Evolutionary conservation across 2,888 invertebrate genomes (phyloP), one percentile per base, ranked within the genome.

Genomic region (Phengaris arion): DNA sequence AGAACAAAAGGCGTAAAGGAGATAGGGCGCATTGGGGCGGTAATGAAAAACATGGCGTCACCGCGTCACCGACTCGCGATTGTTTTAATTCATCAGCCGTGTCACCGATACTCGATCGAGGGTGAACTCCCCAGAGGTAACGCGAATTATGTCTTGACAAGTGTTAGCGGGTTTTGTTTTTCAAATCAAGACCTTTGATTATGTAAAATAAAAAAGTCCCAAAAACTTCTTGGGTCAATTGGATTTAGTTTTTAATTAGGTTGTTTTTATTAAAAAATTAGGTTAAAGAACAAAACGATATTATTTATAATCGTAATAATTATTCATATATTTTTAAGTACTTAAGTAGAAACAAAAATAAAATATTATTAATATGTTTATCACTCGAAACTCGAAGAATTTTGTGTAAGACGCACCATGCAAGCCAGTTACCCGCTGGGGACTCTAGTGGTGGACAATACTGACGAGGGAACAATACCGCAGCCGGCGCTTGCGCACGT

Each of bases 41-140:
- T 91, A 92, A 92, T 92, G 92, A 91, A 91, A 92, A 92, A 91
- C 89, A 87, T 86, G 85, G 85, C 84, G 80, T 80, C 83, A 80
- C 78, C 80, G 81, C 79, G 77, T 77, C 76, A 74, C 77, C 80
- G 79, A 80, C 82, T 80, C 78, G 76, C 79, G 76, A 81, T 80
- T 80, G 80, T 81, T 78, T 76, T 76, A 74, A 78, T 78, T 80
- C 81, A 80, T 80, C 79, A 76, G 15, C 51, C 7, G 15, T 7
- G 52, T 72, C 22, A 52, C 72, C 7, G 48, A 51, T 69, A 51
- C 72, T 72, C 52, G 74, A 78, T 79, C 55, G 75, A 48, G 74
- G 74, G 74, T 74, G 64, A 68, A 68, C 35, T 64, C 64, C 64
- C 59, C 64, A 12, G 64, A 64, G 64, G 64, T 45, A 64, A 22